Percentiles rank a stretch among this genome's conserved stretches.
phyloP scores from a whole-genome alignment of 2,797 vertebrate genomes.

The Xyrichtys novacula region DNA sequence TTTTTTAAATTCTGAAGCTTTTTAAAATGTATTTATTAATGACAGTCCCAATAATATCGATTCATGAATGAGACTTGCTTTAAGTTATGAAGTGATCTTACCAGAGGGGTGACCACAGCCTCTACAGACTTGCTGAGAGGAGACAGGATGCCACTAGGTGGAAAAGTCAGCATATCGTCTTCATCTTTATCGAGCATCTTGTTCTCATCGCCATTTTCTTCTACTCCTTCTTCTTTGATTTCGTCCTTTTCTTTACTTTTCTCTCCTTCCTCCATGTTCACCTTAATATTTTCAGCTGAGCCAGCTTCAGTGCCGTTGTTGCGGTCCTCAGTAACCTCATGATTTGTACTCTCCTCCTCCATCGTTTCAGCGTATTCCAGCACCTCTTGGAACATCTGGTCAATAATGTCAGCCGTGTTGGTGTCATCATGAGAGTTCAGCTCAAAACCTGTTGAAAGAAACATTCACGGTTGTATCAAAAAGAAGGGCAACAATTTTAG shows the following conservation, averaged over 20 bases:
- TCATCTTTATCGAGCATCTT: slow-evolving; percentile 42
- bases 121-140: slow-evolving; percentile 87
- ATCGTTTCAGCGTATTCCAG: slow-evolving; percentile 76
- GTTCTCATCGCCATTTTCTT: slow-evolving; percentile 25
- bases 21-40: too few species aligned
- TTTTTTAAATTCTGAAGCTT: neutral
- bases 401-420: slow-evolving; percentile 82
- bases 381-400: slow-evolving; percentile 86
- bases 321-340: slow-evolving; percentile 34
- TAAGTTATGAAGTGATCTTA: slow-evolving; percentile 42
- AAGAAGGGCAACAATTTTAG: neutral
- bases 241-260: slow-evolving; percentile 35
- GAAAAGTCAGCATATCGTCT: slow-evolving; percentile 81
- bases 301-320: slow-evolving; percentile 55
- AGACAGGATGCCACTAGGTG: slow-evolving; percentile 82
- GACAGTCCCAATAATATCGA: too few species aligned
- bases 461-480: neutral
- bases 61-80: neutral
- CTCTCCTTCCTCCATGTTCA: slow-evolving; percentile 32
- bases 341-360: slow-evolving; percentile 31
- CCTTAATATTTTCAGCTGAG: slow-evolving; percentile 39
- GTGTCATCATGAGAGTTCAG: slow-evolving; percentile 68
- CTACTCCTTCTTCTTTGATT: slow-evolving; percentile 33
- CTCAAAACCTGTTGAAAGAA: slow-evolving; percentile 60
- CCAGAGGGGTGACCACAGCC: slow-evolving; percentile 85